Conservation (phyloP, 2,797 vertebrate species). For the Trematomus bernacchii region DNA sequence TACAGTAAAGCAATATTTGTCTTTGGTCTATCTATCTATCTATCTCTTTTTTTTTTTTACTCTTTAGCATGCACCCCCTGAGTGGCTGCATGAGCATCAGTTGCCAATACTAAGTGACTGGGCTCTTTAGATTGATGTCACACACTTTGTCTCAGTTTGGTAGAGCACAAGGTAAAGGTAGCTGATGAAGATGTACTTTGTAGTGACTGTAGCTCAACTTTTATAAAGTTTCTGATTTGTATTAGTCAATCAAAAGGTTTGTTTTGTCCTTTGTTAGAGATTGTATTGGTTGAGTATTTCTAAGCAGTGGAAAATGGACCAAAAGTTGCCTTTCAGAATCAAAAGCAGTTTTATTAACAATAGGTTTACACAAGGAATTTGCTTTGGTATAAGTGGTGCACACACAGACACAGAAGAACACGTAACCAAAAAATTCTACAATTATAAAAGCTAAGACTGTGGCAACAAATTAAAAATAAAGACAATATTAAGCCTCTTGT, state of each 20-base stretch:
- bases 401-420: too few species aligned
- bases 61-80: constrained; percentile 40
- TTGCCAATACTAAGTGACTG: constrained; percentile 48
- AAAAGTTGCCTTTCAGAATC: neutral
- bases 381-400: too few species aligned
- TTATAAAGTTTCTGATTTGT: neutral
- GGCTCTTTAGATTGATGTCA: constrained; percentile 39
- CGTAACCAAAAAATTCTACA: too few species aligned
- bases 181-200: neutral
- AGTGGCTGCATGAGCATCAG: constrained; percentile 24
- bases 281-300: neutral
- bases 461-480: too few species aligned
- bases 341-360: too few species aligned
- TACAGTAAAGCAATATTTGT: constrained; percentile 31
- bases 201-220: neutral
- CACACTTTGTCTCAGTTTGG: constrained; percentile 36
- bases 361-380: too few species aligned
- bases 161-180: constrained; percentile 22
- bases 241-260: neutral
- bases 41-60: constrained; percentile 4
- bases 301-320: neutral
- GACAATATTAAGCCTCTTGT: neutral
- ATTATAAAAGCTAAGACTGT: too few species aligned
- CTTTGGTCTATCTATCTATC: constrained; percentile 22
- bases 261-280: neutral